Conservation (phyloP, 2,797 vertebrate species). For the Poecilia picta region DNA sequence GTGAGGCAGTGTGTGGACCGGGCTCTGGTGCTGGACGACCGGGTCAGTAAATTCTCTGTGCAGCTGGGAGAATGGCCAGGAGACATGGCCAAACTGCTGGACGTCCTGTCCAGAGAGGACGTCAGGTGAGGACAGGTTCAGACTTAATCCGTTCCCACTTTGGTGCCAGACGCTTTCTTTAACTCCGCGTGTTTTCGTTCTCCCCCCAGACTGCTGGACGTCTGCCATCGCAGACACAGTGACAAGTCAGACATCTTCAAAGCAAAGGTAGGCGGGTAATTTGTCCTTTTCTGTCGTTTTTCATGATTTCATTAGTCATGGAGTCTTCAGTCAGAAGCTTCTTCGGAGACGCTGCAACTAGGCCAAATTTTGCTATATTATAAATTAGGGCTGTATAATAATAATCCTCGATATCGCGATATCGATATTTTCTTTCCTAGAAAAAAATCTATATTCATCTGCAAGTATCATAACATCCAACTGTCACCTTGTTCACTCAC, state of each 20-base stretch:
- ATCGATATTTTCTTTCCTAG: too few species aligned
- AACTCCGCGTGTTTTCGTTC: conserved; percentile 10
- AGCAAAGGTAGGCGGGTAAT: conserved; percentile 79
- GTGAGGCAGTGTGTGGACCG: conserved; percentile 87
- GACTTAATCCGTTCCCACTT: background rate
- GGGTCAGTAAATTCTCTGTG: conserved; percentile 87
- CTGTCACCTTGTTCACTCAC: too few species aligned
- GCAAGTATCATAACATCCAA: too few species aligned
- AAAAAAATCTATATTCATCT: too few species aligned
- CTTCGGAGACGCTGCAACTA: too few species aligned
- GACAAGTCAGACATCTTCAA: conserved; percentile 86
- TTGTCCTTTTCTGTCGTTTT: background rate
- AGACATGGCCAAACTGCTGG: conserved; percentile 88
- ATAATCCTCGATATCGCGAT: too few species aligned
- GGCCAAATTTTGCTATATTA: too few species aligned
- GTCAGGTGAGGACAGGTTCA: conserved; percentile 78
- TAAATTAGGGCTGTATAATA: too few species aligned
- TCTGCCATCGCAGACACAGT: conserved; percentile 84
- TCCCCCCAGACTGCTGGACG: conserved; percentile 84
- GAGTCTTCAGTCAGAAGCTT: too few species aligned
- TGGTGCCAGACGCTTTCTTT: background rate
- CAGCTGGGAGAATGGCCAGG: conserved; percentile 84
- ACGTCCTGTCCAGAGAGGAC: conserved; percentile 87
- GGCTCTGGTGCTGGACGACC: conserved; percentile 86
- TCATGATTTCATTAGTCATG: too few species aligned